phyloP scores from a whole-genome alignment of 2,888 invertebrate species.

The Dasysyrphus albostriatus region DNA sequence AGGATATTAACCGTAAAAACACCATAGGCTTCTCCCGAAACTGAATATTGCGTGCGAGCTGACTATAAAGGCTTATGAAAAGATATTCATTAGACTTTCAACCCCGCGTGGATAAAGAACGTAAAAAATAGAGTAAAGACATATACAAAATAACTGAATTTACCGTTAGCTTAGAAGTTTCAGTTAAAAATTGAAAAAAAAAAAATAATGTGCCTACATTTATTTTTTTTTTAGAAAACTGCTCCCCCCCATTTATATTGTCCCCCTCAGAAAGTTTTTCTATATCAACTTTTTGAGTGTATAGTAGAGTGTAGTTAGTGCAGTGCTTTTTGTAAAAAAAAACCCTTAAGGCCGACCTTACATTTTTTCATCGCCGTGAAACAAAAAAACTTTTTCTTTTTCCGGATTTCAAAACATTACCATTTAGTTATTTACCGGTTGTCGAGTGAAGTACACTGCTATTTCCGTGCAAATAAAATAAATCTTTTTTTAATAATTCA shows the following conservation, averaged over 20 bases:
- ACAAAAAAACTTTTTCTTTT: slow-evolving; percentile 43
- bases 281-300: slow-evolving; percentile 27
- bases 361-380: slow-evolving; percentile 27
- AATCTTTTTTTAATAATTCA: not conserved
- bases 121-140: slow-evolving; percentile 14
- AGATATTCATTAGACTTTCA: slow-evolving; percentile 53
- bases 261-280: not conserved
- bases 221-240: slow-evolving; percentile 16
- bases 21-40: slow-evolving; percentile 24
- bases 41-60: slow-evolving; percentile 56
- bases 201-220: not conserved
- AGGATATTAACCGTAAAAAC: slow-evolving; percentile 60
- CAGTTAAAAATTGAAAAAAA: not conserved
- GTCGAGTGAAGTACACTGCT: slow-evolving; percentile 58
- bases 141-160: slow-evolving; percentile 22
- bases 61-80: slow-evolving; percentile 58
- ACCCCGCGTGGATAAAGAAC: slow-evolving; percentile 31
- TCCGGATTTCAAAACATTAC: slow-evolving; percentile 61
- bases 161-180: slow-evolving; percentile 20
- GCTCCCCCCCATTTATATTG: not conserved
- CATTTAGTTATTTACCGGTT: slow-evolving; percentile 74
- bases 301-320: slow-evolving; percentile 17
- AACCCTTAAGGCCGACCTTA: slow-evolving; percentile 36
- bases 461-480: slow-evolving; percentile 25
- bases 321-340: slow-evolving; percentile 40